Conservation (phyloP, 2,797 vertebrate genomes). For the Yasuhikotakia modesta region DNA sequence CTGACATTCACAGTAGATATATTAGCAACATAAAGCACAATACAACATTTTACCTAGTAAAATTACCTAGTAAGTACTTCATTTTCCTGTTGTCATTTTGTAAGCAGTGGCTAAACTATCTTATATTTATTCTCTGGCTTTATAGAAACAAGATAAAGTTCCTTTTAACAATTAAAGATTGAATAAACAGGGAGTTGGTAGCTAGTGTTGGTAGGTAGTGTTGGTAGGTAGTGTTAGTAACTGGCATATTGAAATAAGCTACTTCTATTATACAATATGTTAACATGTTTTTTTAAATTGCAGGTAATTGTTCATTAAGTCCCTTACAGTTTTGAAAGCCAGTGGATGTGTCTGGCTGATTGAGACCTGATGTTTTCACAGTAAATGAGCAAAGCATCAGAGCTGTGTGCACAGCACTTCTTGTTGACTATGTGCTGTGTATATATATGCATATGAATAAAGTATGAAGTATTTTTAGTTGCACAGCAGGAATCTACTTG, state of each 20-base stretch:
- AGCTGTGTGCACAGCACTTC: constrained; percentile 33
- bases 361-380: constrained; percentile 49
- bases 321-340: constrained; percentile 11
- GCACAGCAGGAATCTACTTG: constrained; percentile 28
- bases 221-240: too few species aligned
- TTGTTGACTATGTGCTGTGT: constrained; percentile 48
- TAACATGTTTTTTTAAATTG: not conserved
- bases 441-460: constrained; percentile 46
- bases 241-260: not conserved
- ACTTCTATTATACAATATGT: not conserved
- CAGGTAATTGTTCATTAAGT: constrained; percentile 3
- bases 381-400: constrained; percentile 51
- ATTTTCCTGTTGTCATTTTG: not conserved
- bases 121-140: not conserved
- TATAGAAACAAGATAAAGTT: not conserved
- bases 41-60: not conserved
- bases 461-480: constrained; percentile 54
- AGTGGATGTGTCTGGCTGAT: constrained; percentile 38
- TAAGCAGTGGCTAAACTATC: not conserved
- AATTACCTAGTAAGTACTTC: not conserved
- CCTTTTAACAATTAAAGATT: not conserved
- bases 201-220: too few species aligned
- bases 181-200: not conserved
- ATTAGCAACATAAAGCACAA: not conserved
- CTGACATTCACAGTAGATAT: not conserved